Conservation (phyloP, 2,113 vertebrate genomes). For the Amblyornis subalaris region DNA sequence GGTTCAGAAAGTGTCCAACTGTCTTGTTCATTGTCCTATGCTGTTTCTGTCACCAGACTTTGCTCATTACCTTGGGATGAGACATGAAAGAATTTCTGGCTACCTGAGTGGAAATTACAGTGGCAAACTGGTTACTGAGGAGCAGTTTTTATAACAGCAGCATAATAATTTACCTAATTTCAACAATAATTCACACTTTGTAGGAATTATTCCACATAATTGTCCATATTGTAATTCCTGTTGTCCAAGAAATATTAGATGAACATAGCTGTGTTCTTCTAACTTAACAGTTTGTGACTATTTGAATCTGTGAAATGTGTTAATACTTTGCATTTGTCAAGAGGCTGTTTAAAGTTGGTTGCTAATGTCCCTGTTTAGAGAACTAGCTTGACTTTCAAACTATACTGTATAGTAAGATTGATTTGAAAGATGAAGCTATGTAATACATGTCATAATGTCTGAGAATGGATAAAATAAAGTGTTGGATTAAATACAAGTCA, state of each 20-base stretch:
- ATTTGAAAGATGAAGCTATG: background rate
- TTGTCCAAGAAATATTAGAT: background rate
- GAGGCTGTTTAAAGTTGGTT: background rate
- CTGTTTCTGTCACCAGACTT: background rate
- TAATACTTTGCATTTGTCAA: background rate
- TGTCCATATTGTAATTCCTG: background rate
- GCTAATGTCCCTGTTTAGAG: background rate
- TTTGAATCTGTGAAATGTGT: background rate
- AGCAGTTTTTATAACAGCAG: background rate
- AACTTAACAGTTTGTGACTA: background rate
- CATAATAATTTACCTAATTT: background rate
- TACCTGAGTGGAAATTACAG: background rate
- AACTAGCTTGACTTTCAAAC: background rate
- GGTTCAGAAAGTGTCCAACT: background rate
- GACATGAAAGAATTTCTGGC: background rate
- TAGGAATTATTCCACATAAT: background rate
- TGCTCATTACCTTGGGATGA: background rate
- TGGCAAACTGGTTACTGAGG: background rate
- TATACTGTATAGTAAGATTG: background rate
- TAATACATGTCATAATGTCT: background rate
- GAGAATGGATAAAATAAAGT: background rate
- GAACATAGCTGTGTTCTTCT: background rate
- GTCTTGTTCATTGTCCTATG: background rate
- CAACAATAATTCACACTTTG: background rate
- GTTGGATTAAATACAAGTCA: background rate